Evolutionary conservation across 2,797 vertebrate genomes (phyloP), one percentile per base, ranked within the genome.

Genomic region (Malacoctenus gilli): DNA sequence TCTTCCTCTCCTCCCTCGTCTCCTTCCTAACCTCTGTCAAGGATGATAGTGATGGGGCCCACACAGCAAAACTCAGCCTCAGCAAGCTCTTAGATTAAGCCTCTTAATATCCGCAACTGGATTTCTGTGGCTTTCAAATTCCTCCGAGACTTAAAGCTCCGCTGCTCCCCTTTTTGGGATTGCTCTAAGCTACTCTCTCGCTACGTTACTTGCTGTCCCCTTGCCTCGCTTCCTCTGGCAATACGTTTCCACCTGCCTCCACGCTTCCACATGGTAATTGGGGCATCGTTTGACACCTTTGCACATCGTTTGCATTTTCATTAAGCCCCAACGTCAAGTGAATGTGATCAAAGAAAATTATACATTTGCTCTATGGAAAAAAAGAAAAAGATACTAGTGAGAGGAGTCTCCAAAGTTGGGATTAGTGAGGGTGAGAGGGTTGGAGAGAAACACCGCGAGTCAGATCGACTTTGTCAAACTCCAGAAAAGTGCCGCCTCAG

Each of bases 61-160:
- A 86, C 81, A 80, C 87, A 85, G 85, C 79, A 89, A 84, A 89
- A 85, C 76, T 82, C 81, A 82, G 79, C 85, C 84, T 91, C 85
- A 82, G 82, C 84, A 80, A 85, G 82, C 86, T 87, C 85, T 87
- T 75, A 87, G 77, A 88, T 89, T 92, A 92, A 93, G 90, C 90
- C 84, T 91, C 89, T 91, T 93, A 92, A 92, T 89, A 91, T 90
- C 88, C 77, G 67, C 88, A 84, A 85, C 87, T 87, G 85, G 87
- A 89, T 92, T 90, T 88, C 83, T 82, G 72, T 77, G 75, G 86
- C 84, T 91, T 88, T 85, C 56, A 86, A 84, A 87, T 88, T 87
- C 88, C 81, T 84, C 67, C 41, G 60, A 80, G 87, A 88, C 83
- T 89, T 85, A 88, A 81, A 81, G 81, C 89, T 86, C 73, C 70